phyloP scores from a whole-genome alignment of 1,140 invertebrate species.

The Caenorhabditis briggsae region DNA sequence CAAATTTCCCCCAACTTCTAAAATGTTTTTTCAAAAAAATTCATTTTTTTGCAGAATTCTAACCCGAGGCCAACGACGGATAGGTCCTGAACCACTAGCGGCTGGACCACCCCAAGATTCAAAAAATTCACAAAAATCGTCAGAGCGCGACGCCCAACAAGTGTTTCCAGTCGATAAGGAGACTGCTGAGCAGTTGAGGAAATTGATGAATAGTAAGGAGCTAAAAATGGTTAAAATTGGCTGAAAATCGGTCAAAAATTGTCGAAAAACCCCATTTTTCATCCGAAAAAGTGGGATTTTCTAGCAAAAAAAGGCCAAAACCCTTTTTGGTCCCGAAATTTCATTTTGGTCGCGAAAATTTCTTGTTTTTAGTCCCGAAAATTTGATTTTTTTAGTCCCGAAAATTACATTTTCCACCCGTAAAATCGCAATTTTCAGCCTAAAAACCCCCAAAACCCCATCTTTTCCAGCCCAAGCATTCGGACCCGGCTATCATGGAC shows the following conservation, averaged over 20 bases:
- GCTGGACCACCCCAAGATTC: not conserved
- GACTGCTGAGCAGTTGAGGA: slow-evolving; percentile 49
- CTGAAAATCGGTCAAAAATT: slow-evolving; percentile 1
- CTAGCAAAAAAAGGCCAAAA: too few species aligned
- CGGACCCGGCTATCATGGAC: slow-evolving; percentile 51
- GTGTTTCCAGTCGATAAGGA: slow-evolving; percentile 44
- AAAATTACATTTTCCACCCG: too few species aligned
- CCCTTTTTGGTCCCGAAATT: too few species aligned
- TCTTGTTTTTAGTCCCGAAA: too few species aligned
- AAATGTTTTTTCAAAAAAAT: too few species aligned
- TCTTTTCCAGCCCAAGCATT: slow-evolving; percentile 63
- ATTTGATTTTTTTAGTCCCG: too few species aligned
- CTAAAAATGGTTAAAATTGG: not conserved
- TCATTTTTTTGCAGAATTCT: not conserved
- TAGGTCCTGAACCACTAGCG: not conserved
- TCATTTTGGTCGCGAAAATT: too few species aligned
- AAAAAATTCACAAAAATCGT: not conserved
- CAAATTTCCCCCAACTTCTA: too few species aligned
- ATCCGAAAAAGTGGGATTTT: not conserved
- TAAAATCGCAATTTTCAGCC: too few species aligned
- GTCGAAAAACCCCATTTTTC: not conserved
- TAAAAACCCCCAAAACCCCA: too few species aligned
- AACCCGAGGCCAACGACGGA: slow-evolving; percentile 26
- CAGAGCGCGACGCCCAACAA: not conserved
- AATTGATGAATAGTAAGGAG: slow-evolving; percentile 56